Evolutionary conservation across 2,888 invertebrate species (phyloP), one percentile per base, ranked within the genome.

Genomic region (Elmis aenea): DNA sequence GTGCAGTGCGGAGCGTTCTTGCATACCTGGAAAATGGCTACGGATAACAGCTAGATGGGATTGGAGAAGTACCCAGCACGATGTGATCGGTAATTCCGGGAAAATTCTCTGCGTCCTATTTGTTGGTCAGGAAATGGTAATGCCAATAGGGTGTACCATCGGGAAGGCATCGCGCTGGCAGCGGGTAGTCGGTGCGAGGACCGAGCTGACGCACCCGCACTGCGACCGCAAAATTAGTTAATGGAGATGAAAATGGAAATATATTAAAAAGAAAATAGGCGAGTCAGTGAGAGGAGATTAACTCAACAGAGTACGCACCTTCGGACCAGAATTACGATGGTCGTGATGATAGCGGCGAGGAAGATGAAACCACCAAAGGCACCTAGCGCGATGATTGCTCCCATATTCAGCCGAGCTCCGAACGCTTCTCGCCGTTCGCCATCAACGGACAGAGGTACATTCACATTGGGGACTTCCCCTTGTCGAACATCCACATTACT

Each of bases 121-220:
- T 89, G 90, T 75, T 91, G 90, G 75, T 92, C 91, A 61, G 90
- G 89, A 73, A 92, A 92, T 54, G 91, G 91, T 62, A 91, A 77
- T 54, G 91, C 91, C 68, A 91, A 79, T 59, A 91, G 80, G 46
- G 89, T 90, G 76, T 88, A 90, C 86, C 88, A 87, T 57, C 88
- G 77, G 51, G 87, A 82, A 38, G 86, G 85, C 75, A 84, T 79
- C 62, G 79, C 78, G 60, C 64, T 67, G 52, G 66, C 67, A 57
- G 53, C 60, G 53, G 71, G 66, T 61, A 71, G 63, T 45, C 69
- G 64, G 65, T 70, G 67, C 59, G 71, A 65, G 55, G 70, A 59
- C 62, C 70, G 54, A 40, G 65, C 61, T 54, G 67, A 66, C 59
- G 64, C 69, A 62, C 66, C 65, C 65, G 66, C 52, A 55, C 53